Base-by-base conservation (phyloP, 2,113 vertebrate species). In the Macquaria australasica region DNA sequence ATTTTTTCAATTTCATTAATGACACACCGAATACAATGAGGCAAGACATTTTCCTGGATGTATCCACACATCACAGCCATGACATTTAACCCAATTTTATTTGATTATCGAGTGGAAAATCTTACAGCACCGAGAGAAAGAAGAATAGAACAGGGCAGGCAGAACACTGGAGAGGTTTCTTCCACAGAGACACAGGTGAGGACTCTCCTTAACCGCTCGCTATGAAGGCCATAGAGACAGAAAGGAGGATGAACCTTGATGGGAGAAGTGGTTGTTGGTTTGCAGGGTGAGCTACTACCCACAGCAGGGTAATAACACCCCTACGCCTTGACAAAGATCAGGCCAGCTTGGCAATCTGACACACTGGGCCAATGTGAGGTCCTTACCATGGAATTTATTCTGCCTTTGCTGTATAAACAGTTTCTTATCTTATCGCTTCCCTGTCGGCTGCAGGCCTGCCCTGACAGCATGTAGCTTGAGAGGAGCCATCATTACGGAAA, bases 391-490 rank as follows among this genome's bases (percentile, higher is more conserved):
- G 71, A 71, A 82, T 87, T 87, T 84, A 84, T 87, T 80, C 77
- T 53, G 45, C 71, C 67, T 87, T 75, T 80, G 70, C 85, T 79
- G 76, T 89, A 89, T 85, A 90, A 91, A 90, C 88, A 81, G 67
- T 81, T 83, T 88, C 62, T 88, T 87, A 88, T 90, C 85, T 87
- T 85, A 88, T 88, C 82, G 9, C 76, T 18, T 64, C 37, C 69
- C 73, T 80, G 72, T 75, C 11, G 21, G 58, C 80, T 82, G 75
- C 74, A 55, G 83, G 63, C 80, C 81, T 79, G 74, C 76, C 77
- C 76, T 81, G 60, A 79, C 81, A 76, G 77, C 73, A 15, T 78
- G 75, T 14, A 62, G 73, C 79, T 76, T 23, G 37, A 77, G 75
- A 86, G 81, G 66, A 84, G 77, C 77, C 72, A 80, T 91, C 84